These are phyloP conservation scores for Tringa solitaria DNA, from an alignment of 2,113 vertebrate genomes.

Conservation along the genomic window DNA sequence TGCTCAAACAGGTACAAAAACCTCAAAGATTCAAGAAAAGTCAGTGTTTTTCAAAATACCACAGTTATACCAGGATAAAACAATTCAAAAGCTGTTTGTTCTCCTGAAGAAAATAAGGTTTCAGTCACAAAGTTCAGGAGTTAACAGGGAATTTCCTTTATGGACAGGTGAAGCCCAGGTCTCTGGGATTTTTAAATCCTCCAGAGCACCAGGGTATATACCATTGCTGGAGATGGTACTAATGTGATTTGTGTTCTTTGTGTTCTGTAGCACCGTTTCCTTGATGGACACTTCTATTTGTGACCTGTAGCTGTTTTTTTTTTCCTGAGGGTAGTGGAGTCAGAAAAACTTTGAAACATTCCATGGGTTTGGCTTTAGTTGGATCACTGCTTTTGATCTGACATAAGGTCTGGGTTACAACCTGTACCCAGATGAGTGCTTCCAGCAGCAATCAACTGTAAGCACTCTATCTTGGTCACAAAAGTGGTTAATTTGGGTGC, in stretches of 20 bases:
- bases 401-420: not conserved
- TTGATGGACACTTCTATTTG: not conserved
- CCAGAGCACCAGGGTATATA: not conserved
- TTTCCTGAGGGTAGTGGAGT: not conserved
- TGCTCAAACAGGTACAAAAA: not conserved
- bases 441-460: not conserved
- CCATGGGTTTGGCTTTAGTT: not conserved
- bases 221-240: not conserved
- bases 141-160: not conserved
- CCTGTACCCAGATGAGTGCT: not conserved
- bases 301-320: not conserved
- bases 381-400: not conserved
- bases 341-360: not conserved
- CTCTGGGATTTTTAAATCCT: not conserved
- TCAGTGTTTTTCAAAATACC: not conserved
- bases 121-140: not conserved
- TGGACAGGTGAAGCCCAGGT: not conserved
- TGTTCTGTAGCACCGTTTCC: not conserved
- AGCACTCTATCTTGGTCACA: not conserved
- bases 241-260: not conserved
- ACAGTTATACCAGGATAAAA: not conserved
- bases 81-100: not conserved
- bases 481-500: not conserved
- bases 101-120: not conserved
- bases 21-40: not conserved